Evolutionary conservation across 2,888 invertebrate species (phyloP).

Genomic region (Mimumesa dahlbomi): DNA sequence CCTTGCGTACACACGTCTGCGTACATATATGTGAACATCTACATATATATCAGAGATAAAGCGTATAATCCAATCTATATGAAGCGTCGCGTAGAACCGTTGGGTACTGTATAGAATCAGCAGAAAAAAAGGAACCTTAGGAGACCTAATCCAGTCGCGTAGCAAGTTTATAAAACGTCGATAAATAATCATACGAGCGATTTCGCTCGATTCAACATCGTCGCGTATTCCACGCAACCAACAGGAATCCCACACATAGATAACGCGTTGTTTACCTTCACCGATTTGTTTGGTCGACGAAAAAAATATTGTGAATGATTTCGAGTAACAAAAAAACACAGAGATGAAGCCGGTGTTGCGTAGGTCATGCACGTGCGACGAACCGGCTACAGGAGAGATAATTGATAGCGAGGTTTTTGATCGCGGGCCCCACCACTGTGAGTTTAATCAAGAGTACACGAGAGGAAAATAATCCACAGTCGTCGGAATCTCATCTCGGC

Average conservation of each 20-base stretch:
- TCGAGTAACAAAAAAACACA: not conserved
- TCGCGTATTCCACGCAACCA: too few species aligned
- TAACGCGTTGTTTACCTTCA: not conserved
- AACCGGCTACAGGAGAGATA: constrained; percentile 42
- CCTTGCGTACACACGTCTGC: not conserved
- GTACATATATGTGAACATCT: not conserved
- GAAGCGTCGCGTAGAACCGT: constrained; percentile 12
- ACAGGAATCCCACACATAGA: too few species aligned
- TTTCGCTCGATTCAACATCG: too few species aligned
- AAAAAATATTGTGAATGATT: not conserved
- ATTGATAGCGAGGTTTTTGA: constrained; percentile 60
- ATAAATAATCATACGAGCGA: not conserved
- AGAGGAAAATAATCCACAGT: constrained; percentile 36
- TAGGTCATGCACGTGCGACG: constrained; percentile 58
- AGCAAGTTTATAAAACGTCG: not conserved
- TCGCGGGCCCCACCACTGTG: constrained; percentile 40
- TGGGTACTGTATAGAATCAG: constrained; percentile 7
- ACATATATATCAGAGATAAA: constrained; percentile 13
- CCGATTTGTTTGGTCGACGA: not conserved
- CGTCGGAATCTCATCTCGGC: not conserved
- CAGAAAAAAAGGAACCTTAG: constrained; percentile 2
- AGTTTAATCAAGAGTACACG: constrained; percentile 45
- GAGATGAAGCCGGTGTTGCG: constrained; percentile 33
- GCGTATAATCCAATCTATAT: constrained; percentile 32
- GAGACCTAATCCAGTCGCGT: constrained; percentile 10